Percentiles rank a stretch among this genome's conserved stretches.
phyloP scores from a whole-genome alignment of 2,797 vertebrate genomes.

The Hybognathus amarus region DNA sequence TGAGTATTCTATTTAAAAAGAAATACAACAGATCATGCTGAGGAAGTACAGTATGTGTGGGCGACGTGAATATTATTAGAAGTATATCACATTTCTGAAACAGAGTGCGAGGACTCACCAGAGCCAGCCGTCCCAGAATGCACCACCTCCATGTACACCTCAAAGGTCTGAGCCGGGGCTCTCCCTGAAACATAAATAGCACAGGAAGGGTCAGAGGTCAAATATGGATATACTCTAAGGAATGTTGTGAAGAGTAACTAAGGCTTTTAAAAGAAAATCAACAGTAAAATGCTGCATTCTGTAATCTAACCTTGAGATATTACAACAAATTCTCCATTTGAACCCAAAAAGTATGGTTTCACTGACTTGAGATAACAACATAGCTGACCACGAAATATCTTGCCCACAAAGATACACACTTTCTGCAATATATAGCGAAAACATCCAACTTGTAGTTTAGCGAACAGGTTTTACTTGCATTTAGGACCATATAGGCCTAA shows the following conservation, averaged over 20 bases:
- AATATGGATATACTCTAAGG: background rate
- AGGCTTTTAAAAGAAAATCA: background rate
- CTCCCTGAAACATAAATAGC: slow-evolving; percentile 70
- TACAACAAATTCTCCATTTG: background rate
- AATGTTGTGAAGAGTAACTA: background rate
- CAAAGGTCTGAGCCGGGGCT: slow-evolving; percentile 76
- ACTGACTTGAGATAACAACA: background rate
- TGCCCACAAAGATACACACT: background rate
- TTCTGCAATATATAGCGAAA: background rate
- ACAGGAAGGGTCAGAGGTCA: slow-evolving; percentile 29
- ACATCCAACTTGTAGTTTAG: too few species aligned
- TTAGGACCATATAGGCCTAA: background rate
- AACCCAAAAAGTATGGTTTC: background rate
- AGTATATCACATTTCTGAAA: background rate
- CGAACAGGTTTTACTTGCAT: background rate
- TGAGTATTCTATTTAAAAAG: background rate
- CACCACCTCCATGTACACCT: slow-evolving; percentile 78
- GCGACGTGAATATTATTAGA: background rate
- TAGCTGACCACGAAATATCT: background rate
- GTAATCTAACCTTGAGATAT: background rate
- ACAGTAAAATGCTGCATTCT: background rate
- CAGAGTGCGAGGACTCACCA: slow-evolving; percentile 65
- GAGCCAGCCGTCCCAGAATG: slow-evolving; percentile 69
- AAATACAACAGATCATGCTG: background rate
- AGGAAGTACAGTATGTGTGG: background rate